A percentile compares a stretch with the other conserved stretches of the same genome.
phyloP scores from a whole-genome alignment of 1,140 invertebrate genomes.

The Cydia fagiglandana region DNA sequence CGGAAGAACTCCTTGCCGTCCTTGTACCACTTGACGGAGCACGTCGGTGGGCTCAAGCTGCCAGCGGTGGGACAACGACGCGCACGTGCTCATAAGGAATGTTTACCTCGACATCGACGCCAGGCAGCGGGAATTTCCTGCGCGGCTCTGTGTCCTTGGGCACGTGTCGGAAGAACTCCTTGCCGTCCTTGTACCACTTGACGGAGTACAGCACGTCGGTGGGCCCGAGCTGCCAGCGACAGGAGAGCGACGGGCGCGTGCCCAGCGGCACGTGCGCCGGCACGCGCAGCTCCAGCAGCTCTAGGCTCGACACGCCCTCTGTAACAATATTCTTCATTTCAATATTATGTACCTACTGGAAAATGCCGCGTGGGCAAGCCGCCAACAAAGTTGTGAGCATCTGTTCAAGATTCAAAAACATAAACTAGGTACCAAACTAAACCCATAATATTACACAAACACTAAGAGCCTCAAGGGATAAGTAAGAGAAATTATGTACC shows the following conservation, averaged over 20 bases:
- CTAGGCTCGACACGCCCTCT: conserved; percentile 74
- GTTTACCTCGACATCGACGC: conserved; percentile 91
- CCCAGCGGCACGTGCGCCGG: conserved; percentile 84
- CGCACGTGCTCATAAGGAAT: conserved; percentile 34
- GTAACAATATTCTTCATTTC: not conserved
- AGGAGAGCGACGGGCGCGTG: conserved; percentile 84
- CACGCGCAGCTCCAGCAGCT: conserved; percentile 83
- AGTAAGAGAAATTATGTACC: too few relatives aligned
- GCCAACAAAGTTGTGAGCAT: too few relatives aligned
- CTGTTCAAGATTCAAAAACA: too few relatives aligned
- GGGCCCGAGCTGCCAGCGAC: conserved; percentile 88
- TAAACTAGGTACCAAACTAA: too few relatives aligned
- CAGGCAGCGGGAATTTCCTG: conserved; percentile 86
- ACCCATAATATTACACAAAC: too few relatives aligned
- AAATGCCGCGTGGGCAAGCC: not conserved
- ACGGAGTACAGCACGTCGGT: conserved; percentile 90
- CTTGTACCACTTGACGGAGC: conserved; percentile 93
- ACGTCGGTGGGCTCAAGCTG: too few relatives aligned
- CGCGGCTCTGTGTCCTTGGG: conserved; percentile 85
- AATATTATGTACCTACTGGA: not conserved
- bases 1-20: conserved; percentile 93
- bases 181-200: conserved; percentile 93
- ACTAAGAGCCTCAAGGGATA: too few relatives aligned
- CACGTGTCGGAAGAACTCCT: conserved; percentile 92
- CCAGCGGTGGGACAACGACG: conserved; percentile 76